Evolutionary conservation across 2,113 vertebrate species (phyloP).

Genomic region (Coturnix japonica): DNA sequence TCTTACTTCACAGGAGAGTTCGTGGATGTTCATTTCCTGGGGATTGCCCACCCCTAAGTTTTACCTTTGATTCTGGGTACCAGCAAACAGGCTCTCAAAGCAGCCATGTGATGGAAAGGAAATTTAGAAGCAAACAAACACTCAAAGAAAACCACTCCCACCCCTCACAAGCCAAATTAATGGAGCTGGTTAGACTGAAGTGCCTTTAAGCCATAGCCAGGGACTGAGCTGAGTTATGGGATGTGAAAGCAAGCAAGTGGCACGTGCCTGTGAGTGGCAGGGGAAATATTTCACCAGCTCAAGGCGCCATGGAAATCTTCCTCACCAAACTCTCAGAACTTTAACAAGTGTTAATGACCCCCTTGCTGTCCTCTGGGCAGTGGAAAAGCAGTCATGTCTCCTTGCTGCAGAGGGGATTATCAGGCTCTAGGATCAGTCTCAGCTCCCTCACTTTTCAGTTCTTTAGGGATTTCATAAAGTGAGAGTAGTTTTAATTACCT

Average conservation of each 20-base stretch:
- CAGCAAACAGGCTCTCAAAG: background rate
- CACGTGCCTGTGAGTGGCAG: background rate
- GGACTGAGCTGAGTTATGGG: background rate
- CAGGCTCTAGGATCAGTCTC: background rate
- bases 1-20: background rate
- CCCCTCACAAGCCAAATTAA: background rate
- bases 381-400: background rate
- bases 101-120: background rate
- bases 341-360: background rate
- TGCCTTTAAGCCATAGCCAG: background rate
- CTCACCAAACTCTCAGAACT: fast-evolving
- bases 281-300: background rate
- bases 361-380: no score
- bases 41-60: background rate
- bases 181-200: background rate
- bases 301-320: background rate
- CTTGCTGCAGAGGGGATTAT: background rate
- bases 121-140: background rate
- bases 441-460: background rate
- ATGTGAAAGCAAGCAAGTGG: background rate
- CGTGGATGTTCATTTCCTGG: background rate
- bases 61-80: background rate
- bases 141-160: background rate
- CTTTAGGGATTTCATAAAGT: background rate
- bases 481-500: background rate